Percentiles rank a stretch among this genome's conserved stretches.
Conservation (phyloP, 2,113 vertebrate species). For the Agapornis roseicollis region DNA sequence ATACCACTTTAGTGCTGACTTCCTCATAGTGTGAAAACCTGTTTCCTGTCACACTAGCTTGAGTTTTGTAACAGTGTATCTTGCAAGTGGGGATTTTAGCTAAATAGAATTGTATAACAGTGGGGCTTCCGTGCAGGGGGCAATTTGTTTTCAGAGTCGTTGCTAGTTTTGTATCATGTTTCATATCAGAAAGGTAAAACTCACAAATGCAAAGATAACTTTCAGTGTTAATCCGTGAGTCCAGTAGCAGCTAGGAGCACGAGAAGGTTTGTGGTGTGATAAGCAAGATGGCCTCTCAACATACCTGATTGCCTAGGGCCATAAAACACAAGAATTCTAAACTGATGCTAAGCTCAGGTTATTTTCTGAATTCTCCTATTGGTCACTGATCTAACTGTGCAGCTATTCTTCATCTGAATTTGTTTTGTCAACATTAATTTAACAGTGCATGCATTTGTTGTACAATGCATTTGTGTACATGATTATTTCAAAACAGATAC, state of each 20-base stretch:
- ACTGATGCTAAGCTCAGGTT: not conserved
- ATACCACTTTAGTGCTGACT: not conserved
- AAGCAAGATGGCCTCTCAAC: rapidly evolving
- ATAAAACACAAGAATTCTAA: not conserved
- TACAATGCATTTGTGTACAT: not conserved
- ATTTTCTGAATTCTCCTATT: not conserved
- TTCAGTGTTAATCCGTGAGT: not conserved
- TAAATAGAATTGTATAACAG: constrained; percentile 3
- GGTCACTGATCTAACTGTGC: not conserved
- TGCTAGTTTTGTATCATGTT: not conserved
- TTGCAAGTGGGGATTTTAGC: not conserved
- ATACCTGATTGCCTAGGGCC: not conserved
- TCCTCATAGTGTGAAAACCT: constrained; percentile 22
- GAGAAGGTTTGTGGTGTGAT: not conserved
- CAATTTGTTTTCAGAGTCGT: not conserved
- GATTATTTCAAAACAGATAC: not conserved
- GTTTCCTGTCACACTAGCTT: constrained; percentile 9
- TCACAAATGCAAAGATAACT: not conserved
- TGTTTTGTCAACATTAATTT: not conserved
- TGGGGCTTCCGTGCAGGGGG: not conserved
- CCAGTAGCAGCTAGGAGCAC: not conserved
- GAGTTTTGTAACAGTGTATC: constrained; percentile 22
- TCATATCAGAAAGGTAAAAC: not conserved
- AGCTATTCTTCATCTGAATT: not conserved
- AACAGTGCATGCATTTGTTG: not conserved